Evolutionary conservation across 2,888 invertebrate genomes (phyloP).

Genomic region (Cephalotes varians): DNA sequence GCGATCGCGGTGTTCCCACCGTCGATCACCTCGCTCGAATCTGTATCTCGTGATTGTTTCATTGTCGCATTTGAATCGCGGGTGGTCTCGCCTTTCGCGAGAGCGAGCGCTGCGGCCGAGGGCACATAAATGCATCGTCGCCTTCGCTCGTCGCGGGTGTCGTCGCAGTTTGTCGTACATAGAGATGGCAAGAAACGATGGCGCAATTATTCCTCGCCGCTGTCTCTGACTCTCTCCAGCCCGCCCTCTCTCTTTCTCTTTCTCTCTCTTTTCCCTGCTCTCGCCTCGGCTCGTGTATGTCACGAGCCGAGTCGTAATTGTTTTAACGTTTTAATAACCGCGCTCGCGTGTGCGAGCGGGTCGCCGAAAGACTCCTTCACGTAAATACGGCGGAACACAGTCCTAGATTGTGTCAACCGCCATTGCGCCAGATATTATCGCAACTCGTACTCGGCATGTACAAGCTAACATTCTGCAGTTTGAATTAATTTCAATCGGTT

Average conservation of each 20-base stretch:
- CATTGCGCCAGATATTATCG: slow-evolving; percentile 41
- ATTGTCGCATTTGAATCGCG: slow-evolving; percentile 61
- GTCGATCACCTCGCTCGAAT: slow-evolving; percentile 45
- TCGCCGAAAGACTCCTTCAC: slow-evolving; percentile 33
- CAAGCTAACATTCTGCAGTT: not conserved
- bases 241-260: not conserved
- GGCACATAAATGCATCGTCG: slow-evolving; percentile 41
- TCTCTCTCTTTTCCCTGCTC: not conserved
- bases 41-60: slow-evolving; percentile 61
- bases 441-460: not conserved
- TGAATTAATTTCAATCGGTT: slow-evolving; percentile 19
- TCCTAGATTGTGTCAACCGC: slow-evolving; percentile 29
- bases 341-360: slow-evolving; percentile 76
- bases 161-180: slow-evolving; percentile 51
- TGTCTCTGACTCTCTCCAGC: slow-evolving; percentile 7
- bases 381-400: slow-evolving; percentile 50
- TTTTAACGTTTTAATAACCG: slow-evolving; percentile 84
- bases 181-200: slow-evolving; percentile 70
- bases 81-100: slow-evolving; percentile 71
- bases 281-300: slow-evolving; percentile 68
- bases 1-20: slow-evolving; percentile 44
- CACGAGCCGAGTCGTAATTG: slow-evolving; percentile 79
- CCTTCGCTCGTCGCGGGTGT: slow-evolving; percentile 44
- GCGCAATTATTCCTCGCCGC: slow-evolving; percentile 74
- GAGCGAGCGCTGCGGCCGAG: slow-evolving; percentile 35